Percentiles rank a stretch among this genome's conserved stretches.
Conservation (phyloP, 92 coral and sea anemone genomes). For the Anthopleura xanthogrammica region DNA sequence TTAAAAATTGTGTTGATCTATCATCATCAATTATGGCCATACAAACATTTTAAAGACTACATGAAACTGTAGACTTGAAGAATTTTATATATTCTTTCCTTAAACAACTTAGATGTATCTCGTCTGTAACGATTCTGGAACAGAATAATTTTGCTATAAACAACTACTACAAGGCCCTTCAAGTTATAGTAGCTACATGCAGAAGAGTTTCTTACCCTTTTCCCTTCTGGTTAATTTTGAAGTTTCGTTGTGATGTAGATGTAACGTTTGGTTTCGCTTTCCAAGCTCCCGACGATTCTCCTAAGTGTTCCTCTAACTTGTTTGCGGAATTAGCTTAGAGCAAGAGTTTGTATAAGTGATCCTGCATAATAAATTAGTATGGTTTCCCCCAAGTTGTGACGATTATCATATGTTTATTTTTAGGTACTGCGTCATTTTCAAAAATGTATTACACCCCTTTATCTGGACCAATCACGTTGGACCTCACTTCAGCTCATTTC, state of each 20-base stretch:
- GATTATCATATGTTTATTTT: slow-evolving; percentile 15
- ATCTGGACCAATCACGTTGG: slow-evolving; percentile 8
- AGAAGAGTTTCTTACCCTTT: neutral
- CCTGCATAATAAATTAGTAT: neutral
- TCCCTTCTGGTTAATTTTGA: neutral
- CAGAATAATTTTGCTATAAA: neutral
- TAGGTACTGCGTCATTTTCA: slow-evolving; percentile 25
- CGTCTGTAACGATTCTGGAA: neutral
- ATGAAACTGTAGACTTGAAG: neutral
- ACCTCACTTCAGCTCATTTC: slow-evolving; percentile 13
- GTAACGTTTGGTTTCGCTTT: neutral
- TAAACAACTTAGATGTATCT: neutral
- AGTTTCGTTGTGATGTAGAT: neutral
- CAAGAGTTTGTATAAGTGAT: neutral
- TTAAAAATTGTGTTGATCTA: neutral
- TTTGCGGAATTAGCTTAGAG: neutral
- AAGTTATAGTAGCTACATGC: neutral
- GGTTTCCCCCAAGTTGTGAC: slow-evolving; percentile 9
- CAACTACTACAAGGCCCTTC: neutral
- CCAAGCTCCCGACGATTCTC: neutral
- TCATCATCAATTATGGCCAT: neutral
- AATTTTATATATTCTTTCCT: neutral
- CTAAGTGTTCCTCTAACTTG: neutral
- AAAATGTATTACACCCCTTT: neutral
- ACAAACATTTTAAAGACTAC: neutral